Conservation (phyloP, 2,113 vertebrate species). For the Pseudorasbora parva region DNA sequence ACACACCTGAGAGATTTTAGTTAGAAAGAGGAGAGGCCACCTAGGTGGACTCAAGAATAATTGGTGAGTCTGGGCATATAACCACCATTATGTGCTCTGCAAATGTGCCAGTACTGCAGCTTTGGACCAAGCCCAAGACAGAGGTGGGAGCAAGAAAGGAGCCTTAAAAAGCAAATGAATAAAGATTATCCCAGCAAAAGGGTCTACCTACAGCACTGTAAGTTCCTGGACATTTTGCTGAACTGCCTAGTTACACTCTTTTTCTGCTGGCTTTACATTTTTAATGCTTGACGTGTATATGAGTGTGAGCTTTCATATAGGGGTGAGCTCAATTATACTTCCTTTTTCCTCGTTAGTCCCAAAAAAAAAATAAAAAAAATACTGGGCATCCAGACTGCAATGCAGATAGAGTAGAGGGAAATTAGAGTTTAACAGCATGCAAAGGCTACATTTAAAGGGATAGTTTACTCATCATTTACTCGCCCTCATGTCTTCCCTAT, state of each 20-base stretch:
- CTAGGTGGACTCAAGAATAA: conserved; percentile 34
- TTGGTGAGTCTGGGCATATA: conserved; percentile 41
- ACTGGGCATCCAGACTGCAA: conserved; percentile 17
- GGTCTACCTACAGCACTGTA: conserved; percentile 23
- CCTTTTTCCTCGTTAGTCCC: neutral
- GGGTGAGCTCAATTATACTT: conserved; percentile 20
- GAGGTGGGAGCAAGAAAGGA: conserved; percentile 9
- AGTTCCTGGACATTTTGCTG: conserved; percentile 20
- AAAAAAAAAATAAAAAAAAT: neutral
- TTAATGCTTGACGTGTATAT: conserved; percentile 16
- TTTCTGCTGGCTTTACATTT: conserved; percentile 41
- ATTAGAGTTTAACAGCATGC: neutral
- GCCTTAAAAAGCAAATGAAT: conserved; percentile 49
- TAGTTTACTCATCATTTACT: neutral
- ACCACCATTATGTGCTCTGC: conserved; percentile 37
- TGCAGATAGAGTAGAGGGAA: neutral
- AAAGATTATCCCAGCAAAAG: conserved; percentile 47
- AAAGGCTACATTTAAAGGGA: neutral
- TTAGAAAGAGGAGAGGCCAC: conserved; percentile 42
- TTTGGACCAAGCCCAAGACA: conserved; percentile 30
- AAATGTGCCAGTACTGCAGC: conserved; percentile 44
- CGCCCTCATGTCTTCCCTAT: neutral
- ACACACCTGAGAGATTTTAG: conserved; percentile 28
- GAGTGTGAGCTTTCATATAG: conserved; percentile 24
- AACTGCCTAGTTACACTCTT: conserved; percentile 18